These are phyloP conservation scores for Myxocyprinus asiaticus DNA, from an alignment of 2,113 vertebrate species.

Conservation along the genomic window DNA sequence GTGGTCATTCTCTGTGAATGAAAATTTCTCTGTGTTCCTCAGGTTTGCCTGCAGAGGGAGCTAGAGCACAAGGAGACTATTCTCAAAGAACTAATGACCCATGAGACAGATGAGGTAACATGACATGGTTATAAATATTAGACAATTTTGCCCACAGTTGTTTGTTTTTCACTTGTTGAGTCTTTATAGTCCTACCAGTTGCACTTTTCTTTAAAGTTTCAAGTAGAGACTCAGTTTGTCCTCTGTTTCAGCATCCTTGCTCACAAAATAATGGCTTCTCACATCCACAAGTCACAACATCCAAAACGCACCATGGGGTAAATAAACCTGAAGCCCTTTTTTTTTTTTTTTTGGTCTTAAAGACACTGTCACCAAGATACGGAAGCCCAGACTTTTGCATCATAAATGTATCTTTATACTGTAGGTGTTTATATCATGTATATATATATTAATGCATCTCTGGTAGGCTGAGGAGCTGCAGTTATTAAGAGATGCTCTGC, in stretches of 20 bases:
- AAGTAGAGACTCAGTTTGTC: neutral
- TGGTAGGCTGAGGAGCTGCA: constrained; percentile 87
- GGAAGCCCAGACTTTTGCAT: neutral
- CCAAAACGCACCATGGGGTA: constrained; percentile 75
- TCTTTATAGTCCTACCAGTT: constrained; percentile 12
- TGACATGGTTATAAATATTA: neutral
- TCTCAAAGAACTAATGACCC: constrained; percentile 81
- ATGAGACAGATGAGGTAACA: constrained; percentile 83
- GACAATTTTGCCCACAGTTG: neutral
- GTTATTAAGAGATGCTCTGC: constrained; percentile 88
- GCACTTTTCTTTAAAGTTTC: neutral
- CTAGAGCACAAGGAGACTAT: constrained; percentile 82
- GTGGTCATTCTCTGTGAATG: neutral
- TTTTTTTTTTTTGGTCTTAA: neutral
- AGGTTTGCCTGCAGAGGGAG: constrained; percentile 84
- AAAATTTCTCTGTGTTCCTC: constrained; percentile 28
- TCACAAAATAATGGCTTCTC: constrained; percentile 85
- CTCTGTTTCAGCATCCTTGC: constrained; percentile 56
- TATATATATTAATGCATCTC: constrained; percentile 1
- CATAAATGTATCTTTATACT: too few species aligned
- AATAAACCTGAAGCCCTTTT: constrained; percentile 47
- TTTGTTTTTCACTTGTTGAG: constrained; percentile 1
- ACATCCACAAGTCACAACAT: constrained; percentile 71
- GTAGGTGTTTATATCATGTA: too few species aligned
- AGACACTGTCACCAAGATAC: neutral